Evolutionary conservation across 2,888 invertebrate genomes (phyloP).

Genomic region (Conus canariensis): DNA sequence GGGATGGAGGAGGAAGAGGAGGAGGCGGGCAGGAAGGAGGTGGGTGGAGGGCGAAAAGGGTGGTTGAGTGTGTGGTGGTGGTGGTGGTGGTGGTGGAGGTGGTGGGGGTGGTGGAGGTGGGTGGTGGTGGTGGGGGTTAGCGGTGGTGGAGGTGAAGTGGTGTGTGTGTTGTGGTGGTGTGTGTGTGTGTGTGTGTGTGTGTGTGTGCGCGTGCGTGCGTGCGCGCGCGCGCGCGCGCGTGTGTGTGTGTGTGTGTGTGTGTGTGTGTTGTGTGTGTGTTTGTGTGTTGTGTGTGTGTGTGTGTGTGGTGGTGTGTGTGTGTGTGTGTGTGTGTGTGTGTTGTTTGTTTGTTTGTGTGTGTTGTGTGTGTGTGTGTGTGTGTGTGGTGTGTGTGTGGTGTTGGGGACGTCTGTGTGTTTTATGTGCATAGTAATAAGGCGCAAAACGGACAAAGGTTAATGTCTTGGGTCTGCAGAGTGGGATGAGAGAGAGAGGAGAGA

Average conservation of each 20-base stretch:
- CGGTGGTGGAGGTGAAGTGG: not conserved
- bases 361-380: too few relatives aligned
- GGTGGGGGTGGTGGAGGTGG: not conserved
- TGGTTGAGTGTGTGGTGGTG: not conserved
- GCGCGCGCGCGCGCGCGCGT: constrained; percentile 3
- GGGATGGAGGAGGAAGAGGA: constrained; percentile 54
- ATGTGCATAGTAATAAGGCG: too few relatives aligned
- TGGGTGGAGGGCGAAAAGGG: not conserved
- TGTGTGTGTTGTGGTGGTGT: not conserved
- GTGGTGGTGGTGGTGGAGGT: not conserved
- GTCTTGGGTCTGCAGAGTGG: too few relatives aligned
- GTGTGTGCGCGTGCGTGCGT: constrained; percentile 19
- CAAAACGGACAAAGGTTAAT: too few relatives aligned
- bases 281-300: constrained; percentile 7
- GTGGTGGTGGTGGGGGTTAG: too few relatives aligned
- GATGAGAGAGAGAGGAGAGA: too few relatives aligned
- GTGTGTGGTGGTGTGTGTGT: constrained; percentile 13
- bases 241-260: constrained; percentile 4
- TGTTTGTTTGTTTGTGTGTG: too few relatives aligned
- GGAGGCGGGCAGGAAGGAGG: constrained; percentile 52
- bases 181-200: constrained; percentile 17
- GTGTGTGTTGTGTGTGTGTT: not conserved
- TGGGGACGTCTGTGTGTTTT: too few relatives aligned
- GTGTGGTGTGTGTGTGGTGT: too few relatives aligned
- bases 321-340: not conserved